Percentiles rank a stretch among this genome's conserved stretches.
Evolutionary conservation across 2,888 invertebrate genomes (phyloP).

Genomic region (Euproctis similis): DNA sequence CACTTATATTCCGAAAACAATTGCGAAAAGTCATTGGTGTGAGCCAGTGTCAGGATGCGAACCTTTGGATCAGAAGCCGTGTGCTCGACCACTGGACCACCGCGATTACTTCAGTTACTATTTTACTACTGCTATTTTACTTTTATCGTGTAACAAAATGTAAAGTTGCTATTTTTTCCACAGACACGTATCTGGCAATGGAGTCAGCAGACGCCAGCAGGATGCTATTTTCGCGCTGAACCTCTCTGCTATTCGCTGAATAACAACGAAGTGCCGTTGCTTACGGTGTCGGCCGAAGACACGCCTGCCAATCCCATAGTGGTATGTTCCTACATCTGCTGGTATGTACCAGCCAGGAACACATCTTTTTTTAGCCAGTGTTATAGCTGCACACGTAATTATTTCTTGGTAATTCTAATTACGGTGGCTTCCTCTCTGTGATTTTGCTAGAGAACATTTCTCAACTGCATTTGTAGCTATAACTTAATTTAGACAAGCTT

Average conservation of each 20-base stretch:
- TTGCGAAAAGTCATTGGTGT: too few relatives aligned
- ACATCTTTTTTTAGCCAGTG: slow-evolving; percentile 11
- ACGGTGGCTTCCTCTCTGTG: neutral
- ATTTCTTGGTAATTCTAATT: slow-evolving; percentile 3
- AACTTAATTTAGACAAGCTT: slow-evolving; percentile 3
- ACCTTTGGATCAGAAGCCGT: too few relatives aligned
- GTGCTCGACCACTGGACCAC: too few relatives aligned
- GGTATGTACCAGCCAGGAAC: slow-evolving; percentile 1
- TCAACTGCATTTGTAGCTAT: slow-evolving; percentile 2
- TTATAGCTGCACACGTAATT: slow-evolving; percentile 4
- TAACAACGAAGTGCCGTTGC: slow-evolving; percentile 82
- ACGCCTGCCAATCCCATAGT: slow-evolving; percentile 70
- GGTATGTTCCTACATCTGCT: slow-evolving; percentile 46
- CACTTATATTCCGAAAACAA: too few relatives aligned
- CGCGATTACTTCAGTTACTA: too few relatives aligned
- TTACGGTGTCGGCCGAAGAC: slow-evolving; percentile 83
- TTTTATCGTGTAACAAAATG: too few relatives aligned
- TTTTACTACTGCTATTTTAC: too few relatives aligned
- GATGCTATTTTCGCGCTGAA: slow-evolving; percentile 79
- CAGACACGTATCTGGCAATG: slow-evolving; percentile 80
- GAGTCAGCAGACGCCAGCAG: slow-evolving; percentile 59
- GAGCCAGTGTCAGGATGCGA: too few relatives aligned
- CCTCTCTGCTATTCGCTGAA: slow-evolving; percentile 82
- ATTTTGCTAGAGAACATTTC: slow-evolving; percentile 2
- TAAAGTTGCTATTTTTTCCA: too few relatives aligned